Base-by-base conservation (phyloP, 2,113 vertebrate genomes). In the Leucosticte australis region DNA sequence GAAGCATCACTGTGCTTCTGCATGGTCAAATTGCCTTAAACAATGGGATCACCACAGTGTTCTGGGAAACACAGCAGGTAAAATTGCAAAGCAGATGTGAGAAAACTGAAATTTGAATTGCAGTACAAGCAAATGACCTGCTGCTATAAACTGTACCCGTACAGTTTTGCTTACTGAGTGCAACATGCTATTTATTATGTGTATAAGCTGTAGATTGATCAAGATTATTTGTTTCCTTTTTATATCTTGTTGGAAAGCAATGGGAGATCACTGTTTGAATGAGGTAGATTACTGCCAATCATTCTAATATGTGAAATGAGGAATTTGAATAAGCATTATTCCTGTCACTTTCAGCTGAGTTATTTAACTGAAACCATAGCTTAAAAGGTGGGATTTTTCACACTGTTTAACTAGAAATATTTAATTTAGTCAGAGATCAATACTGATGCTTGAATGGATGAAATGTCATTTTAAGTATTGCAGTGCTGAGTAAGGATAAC, bases 161-260 rank as follows among this genome's bases (percentile, higher is more conserved):
- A 75, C 52, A 75, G 92, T 69, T 90, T 88, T 84, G 41, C 68
- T 95, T 92, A 71, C 71, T 75, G 73, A 53, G 78, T 90, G 41
- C 44, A 78, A 41, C 49, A 65, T 63, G 28, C 24, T 87, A 11
- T 83, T 90, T 88, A 42, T 88, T 86, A 65, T 73, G 67, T 90
- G 37, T 41, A 35, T 89, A 92, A 84, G 41, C 26, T 95, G 59
- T 57, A 91, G 76, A 87, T 73, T 90, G 89, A 93, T 86, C 80
- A 83, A 90, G 95, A 94, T 91, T 92, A 95, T 94, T 96, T 95
- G 83, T 76, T 96, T 90, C 69, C 68, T 35, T 93, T 86, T 86
- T 92, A 47, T 83, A 76, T 83, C 63, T 76, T 92, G 78, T 70
- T 92, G 77, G 70, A 93, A 93, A 94, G 53, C 80, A 64, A 44